A percentile compares a stretch with the other conserved stretches of the same genome.
phyloP scores from a whole-genome alignment of 2,888 invertebrate genomes.

The Gnatocerus cornutus region DNA sequence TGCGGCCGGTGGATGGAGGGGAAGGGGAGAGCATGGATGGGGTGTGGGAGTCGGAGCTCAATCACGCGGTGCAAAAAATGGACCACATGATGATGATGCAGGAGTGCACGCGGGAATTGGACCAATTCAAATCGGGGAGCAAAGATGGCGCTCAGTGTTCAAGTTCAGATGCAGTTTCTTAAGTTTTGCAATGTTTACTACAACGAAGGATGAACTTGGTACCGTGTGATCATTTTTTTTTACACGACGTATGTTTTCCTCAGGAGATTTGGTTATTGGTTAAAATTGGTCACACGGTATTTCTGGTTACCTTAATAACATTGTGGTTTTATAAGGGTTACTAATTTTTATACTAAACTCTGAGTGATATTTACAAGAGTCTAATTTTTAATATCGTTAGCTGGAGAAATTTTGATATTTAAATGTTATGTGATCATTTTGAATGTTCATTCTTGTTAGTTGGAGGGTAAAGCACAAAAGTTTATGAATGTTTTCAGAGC shows the following conservation, averaged over 20 bases:
- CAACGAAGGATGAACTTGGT: too few relatives aligned
- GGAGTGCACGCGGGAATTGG: slow-evolving; percentile 45
- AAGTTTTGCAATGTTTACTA: slow-evolving; percentile 1
- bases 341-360: slow-evolving; percentile 35
- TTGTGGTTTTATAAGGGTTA: slow-evolving; percentile 7
- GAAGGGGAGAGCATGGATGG: slow-evolving; percentile 78
- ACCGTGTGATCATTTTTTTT: too few relatives aligned
- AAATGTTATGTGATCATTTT: slow-evolving; percentile 20
- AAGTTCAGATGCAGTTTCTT: background rate
- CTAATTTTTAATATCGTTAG: slow-evolving; percentile 22
- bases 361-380: slow-evolving; percentile 8
- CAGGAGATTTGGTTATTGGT: too few relatives aligned
- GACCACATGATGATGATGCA: slow-evolving; percentile 49
- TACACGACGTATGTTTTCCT: too few relatives aligned
- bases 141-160: slow-evolving; percentile 1
- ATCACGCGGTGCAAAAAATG: slow-evolving; percentile 60
- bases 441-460: slow-evolving; percentile 5
- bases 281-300: background rate
- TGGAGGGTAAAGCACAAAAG: too few relatives aligned
- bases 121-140: slow-evolving; percentile 38
- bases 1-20: slow-evolving; percentile 84
- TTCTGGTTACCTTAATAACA: slow-evolving; percentile 15
- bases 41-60: slow-evolving; percentile 84
- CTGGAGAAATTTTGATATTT: slow-evolving; percentile 21
- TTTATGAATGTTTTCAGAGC: slow-evolving; percentile 4